Percentiles rank a stretch among this genome's conserved stretches.
Conservation (phyloP, 1,140 invertebrate species). For the Drosophila ohnishii region DNA sequence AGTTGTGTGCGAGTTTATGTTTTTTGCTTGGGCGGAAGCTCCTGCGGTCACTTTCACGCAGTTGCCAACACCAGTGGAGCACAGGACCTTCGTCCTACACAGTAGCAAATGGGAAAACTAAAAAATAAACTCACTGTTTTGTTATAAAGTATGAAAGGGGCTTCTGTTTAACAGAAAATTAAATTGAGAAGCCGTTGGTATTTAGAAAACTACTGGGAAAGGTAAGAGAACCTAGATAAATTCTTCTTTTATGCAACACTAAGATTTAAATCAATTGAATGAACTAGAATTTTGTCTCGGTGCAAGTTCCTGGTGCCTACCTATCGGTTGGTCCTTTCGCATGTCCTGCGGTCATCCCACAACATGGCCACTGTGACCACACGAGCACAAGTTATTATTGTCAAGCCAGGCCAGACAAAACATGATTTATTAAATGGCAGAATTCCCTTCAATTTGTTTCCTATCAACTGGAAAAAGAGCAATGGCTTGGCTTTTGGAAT, state of each 20-base stretch:
- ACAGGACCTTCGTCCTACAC: conserved; percentile 2
- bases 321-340: conserved; percentile 41
- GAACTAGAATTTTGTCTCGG: background rate
- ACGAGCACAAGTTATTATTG: conserved; percentile 79
- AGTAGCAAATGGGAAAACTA: background rate
- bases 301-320: conserved; percentile 35
- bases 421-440: conserved; percentile 81
- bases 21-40: conserved; percentile 65
- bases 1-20: conserved; percentile 70
- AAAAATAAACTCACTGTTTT: background rate
- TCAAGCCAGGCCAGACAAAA: conserved; percentile 79
- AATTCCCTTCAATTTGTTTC: conserved; percentile 81
- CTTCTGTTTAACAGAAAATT: background rate
- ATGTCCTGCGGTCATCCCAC: conserved; percentile 49
- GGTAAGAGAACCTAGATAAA: background rate
- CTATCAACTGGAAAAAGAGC: conserved; percentile 80
- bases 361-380: conserved; percentile 68
- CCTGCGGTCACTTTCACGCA: conserved; percentile 78
- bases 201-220: too few relatives aligned
- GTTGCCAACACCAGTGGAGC: conserved; percentile 59
- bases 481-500: conserved; percentile 35
- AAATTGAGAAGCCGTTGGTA: background rate
- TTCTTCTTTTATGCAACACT: background rate
- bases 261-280: background rate
- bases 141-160: background rate